Percentiles rank a stretch among this genome's conserved stretches.
phyloP scores from a whole-genome alignment of 2,797 vertebrate species.

The Chaetophractus vellerosus region DNA sequence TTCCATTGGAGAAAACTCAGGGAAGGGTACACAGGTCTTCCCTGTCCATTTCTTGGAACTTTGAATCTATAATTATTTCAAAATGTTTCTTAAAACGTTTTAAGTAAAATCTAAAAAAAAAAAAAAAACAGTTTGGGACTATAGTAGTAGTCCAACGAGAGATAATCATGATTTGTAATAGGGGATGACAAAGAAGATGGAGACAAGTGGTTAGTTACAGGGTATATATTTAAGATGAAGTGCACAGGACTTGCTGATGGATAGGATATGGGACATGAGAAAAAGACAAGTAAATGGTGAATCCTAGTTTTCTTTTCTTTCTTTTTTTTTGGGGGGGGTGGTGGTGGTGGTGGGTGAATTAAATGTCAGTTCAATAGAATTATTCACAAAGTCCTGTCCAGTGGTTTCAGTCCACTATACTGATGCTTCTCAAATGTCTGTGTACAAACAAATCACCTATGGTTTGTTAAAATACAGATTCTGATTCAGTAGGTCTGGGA shows the following conservation, averaged over 20 bases:
- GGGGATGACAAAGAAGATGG: neutral
- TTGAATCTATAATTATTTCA: neutral
- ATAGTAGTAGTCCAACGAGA: neutral
- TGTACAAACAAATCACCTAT: neutral
- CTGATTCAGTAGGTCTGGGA: neutral
- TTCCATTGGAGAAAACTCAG: neutral
- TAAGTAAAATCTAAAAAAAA: neutral
- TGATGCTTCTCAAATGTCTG: slow-evolving; percentile 1
- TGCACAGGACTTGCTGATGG: neutral
- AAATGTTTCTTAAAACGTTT: neutral
- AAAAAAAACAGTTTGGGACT: neutral
- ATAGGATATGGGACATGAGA: neutral
- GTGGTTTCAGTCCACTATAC: neutral
- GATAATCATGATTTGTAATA: neutral
- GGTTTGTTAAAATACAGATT: slow-evolving; percentile 43
- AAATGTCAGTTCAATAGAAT: neutral
- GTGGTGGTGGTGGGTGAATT: neutral
- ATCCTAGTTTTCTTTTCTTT: neutral
- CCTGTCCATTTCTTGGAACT: neutral
- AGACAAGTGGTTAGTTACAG: neutral
- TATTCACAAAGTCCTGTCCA: neutral
- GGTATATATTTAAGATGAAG: neutral
- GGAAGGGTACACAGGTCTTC: neutral
- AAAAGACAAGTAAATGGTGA: neutral
- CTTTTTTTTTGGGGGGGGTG: neutral